Percentiles rank a stretch among this genome's conserved stretches.
These are phyloP conservation scores for Syngnathus floridae DNA, from an alignment of 2,113 vertebrate species.

Conservation along the genomic window DNA sequence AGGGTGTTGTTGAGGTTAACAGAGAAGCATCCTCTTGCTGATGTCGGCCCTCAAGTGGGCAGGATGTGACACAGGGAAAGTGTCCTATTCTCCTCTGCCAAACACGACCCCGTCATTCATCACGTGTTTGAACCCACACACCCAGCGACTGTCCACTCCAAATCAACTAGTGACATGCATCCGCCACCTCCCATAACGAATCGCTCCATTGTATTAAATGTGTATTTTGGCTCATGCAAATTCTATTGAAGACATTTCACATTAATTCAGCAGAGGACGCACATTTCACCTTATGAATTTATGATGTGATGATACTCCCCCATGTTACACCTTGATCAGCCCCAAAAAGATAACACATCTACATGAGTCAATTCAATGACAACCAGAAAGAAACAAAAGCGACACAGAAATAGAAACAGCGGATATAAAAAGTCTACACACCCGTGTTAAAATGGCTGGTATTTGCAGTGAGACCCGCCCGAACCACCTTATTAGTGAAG, in stretches of 20 bases:
- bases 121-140: constrained; percentile 13
- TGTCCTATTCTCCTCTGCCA: constrained; percentile 32
- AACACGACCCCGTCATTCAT: constrained; percentile 23
- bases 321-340: constrained; percentile 23
- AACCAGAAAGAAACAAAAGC: constrained; percentile 31
- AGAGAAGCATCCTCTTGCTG: constrained; percentile 35
- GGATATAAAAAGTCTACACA: background rate
- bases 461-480: background rate
- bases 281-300: constrained; percentile 27
- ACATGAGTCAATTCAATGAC: constrained; percentile 27
- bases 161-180: constrained; percentile 8
- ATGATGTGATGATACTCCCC: constrained; percentile 18
- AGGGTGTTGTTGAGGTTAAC: constrained; percentile 22
- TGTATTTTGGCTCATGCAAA: constrained; percentile 27
- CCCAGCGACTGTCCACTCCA: constrained; percentile 19
- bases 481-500: too few relatives aligned
- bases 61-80: constrained; percentile 45
- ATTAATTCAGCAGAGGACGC: constrained; percentile 4
- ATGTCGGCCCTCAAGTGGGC: constrained; percentile 38
- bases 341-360: constrained; percentile 13
- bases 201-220: background rate
- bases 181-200: constrained; percentile 21
- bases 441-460: background rate
- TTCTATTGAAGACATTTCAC: background rate
- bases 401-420: constrained; percentile 26